phyloP scores from a whole-genome alignment of 2,797 vertebrate species.

The Okamejei kenojei region DNA sequence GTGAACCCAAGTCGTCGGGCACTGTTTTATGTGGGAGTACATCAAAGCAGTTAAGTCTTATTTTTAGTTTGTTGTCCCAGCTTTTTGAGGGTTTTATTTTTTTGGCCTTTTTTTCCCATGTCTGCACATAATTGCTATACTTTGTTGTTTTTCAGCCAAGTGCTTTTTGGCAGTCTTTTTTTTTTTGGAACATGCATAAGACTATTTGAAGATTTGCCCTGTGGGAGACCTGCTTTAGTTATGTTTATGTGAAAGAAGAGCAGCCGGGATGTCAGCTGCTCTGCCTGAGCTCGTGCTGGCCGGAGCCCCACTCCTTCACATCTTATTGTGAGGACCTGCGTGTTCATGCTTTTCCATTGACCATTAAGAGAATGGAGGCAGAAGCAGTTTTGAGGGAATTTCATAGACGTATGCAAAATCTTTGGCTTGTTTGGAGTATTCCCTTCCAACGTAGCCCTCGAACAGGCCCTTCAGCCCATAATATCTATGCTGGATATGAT shows the following conservation, averaged over 20 bases:
- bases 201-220: neutral
- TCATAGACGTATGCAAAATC: too few species aligned
- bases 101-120: neutral
- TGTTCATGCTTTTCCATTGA: too few species aligned
- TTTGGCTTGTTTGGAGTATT: too few species aligned
- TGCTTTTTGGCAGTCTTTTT: conserved; percentile 15
- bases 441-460: too few species aligned
- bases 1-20: neutral
- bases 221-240: neutral
- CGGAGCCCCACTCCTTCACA: too few species aligned
- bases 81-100: neutral
- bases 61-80: neutral
- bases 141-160: conserved; percentile 5
- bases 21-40: neutral
- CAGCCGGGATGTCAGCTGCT: neutral
- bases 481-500: too few species aligned
- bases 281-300: neutral
- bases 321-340: too few species aligned
- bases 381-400: too few species aligned
- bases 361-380: too few species aligned
- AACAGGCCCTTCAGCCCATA: too few species aligned
- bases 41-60: neutral
- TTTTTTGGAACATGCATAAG: neutral
- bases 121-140: conserved; percentile 21
- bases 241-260: neutral